A percentile compares a stretch with the other conserved stretches of the same genome.
Conservation (phyloP, 2,113 vertebrate genomes). For the Sylvilagus bachmani region DNA sequence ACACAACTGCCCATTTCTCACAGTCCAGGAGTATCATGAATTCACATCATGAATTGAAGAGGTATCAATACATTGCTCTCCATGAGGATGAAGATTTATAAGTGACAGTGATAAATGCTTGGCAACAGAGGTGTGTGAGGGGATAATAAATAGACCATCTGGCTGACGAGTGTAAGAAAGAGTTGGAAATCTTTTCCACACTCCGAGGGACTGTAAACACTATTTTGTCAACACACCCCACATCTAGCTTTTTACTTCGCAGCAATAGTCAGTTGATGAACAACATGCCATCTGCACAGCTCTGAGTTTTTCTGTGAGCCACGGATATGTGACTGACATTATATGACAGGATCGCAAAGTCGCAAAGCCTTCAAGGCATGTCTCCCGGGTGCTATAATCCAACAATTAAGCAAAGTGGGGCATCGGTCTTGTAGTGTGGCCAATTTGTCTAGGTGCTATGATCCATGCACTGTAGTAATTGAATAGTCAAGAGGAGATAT, state of each 20-base stretch:
- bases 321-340: neutral
- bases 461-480: constrained; percentile 51
- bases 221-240: neutral
- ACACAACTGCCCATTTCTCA: constrained; percentile 38
- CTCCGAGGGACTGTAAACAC: neutral
- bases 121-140: neutral
- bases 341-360: neutral
- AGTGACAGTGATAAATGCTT: neutral
- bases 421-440: neutral
- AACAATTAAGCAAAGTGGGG: neutral
- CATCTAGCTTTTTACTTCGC: neutral
- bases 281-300: neutral
- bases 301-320: neutral
- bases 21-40: neutral
- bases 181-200: neutral
- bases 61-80: constrained; percentile 8
- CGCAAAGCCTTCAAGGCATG: neutral
- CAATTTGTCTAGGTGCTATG: constrained; percentile 62
- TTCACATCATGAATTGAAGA: constrained; percentile 9
- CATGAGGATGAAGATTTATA: constrained; percentile 45
- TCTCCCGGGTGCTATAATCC: neutral
- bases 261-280: neutral
- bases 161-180: neutral
- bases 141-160: neutral
- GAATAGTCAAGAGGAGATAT: constrained; percentile 10